Conservation (phyloP, 2,888 invertebrate species). For the Willowsia nigromaculata region DNA sequence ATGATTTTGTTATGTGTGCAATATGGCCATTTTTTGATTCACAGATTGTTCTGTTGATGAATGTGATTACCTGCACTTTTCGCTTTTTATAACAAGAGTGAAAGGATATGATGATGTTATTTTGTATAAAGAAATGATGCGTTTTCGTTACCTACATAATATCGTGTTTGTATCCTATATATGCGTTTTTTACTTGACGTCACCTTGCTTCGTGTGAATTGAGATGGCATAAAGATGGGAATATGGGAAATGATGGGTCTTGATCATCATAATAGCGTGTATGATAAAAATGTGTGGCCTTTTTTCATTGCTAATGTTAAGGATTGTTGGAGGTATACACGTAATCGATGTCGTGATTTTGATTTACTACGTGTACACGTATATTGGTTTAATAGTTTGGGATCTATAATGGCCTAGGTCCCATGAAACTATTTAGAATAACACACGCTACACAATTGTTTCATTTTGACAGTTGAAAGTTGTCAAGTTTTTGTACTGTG, state of each 20-base stretch:
- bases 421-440: neutral
- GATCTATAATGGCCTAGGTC: slow-evolving; percentile 26
- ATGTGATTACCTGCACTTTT: neutral
- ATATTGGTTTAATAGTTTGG: neutral
- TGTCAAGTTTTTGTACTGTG: neutral
- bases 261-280: slow-evolving; percentile 15
- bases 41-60: slow-evolving; percentile 3
- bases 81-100: slow-evolving; percentile 47
- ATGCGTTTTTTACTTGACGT: slow-evolving; percentile 16
- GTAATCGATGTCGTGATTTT: slow-evolving; percentile 35
- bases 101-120: slow-evolving; percentile 29
- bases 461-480: slow-evolving; percentile 29
- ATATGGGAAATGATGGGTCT: slow-evolving; percentile 40
- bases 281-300: slow-evolving; percentile 28
- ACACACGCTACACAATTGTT: slow-evolving; percentile 12
- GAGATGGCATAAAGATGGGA: slow-evolving; percentile 31
- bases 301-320: slow-evolving; percentile 66
- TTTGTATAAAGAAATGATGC: slow-evolving; percentile 1
- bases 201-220: slow-evolving; percentile 51
- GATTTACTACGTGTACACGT: neutral
- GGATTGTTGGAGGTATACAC: slow-evolving; percentile 28
- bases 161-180: neutral
- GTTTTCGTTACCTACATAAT: slow-evolving; percentile 21
- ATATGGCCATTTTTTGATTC: slow-evolving; percentile 11
- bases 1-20: neutral